phyloP scores from a whole-genome alignment of 2,797 vertebrate genomes.

The Neopelma chrysocephalum region DNA sequence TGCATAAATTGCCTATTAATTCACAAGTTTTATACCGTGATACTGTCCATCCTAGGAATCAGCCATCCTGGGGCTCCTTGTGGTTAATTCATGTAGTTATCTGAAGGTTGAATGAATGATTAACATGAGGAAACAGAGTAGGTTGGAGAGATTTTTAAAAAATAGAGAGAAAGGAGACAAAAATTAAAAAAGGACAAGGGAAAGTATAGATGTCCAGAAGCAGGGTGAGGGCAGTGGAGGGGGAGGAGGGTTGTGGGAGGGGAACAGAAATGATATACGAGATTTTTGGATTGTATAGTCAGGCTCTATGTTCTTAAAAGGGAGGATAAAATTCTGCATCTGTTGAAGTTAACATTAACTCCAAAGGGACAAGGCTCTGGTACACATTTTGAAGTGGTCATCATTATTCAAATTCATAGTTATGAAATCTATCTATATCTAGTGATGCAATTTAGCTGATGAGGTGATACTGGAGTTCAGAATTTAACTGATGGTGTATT shows the following conservation, averaged over 20 bases:
- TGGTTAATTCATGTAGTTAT: background rate
- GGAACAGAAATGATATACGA: background rate
- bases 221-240: too few species aligned
- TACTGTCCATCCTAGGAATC: background rate
- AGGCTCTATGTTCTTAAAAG: background rate
- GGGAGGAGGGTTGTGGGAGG: rapidly evolving
- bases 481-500: background rate
- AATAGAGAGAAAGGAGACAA: background rate
- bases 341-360: background rate
- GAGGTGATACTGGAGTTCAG: background rate
- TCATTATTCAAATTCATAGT: background rate
- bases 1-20: background rate
- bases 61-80: background rate
- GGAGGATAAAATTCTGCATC: background rate
- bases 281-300: background rate
- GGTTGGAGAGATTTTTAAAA: background rate
- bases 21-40: background rate
- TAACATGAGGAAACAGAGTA: background rate
- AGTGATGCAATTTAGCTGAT: background rate
- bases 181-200: background rate
- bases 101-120: background rate
- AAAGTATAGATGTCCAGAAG: background rate
- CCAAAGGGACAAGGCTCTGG: background rate
- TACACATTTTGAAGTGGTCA: background rate
- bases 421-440: background rate